Evolutionary conservation across 2,888 invertebrate species (phyloP).

Genomic region (Athrips mouffetella): DNA sequence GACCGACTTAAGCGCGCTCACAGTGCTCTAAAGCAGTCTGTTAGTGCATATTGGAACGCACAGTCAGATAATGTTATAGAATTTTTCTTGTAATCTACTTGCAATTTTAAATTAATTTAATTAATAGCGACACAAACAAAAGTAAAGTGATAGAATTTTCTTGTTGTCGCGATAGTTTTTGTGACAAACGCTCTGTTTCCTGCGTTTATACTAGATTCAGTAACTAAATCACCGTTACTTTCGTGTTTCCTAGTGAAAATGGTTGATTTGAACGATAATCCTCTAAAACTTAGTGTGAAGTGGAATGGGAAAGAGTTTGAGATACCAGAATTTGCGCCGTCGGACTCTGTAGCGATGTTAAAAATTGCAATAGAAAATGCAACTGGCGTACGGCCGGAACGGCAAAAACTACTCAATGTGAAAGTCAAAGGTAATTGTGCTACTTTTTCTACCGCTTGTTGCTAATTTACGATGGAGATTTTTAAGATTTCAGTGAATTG

Average conservation of each 20-base stretch:
- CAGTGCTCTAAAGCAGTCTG: no score
- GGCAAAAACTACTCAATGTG: conserved; percentile 95
- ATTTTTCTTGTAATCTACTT: not conserved
- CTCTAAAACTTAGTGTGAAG: conserved; percentile 84
- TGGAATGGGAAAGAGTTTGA: conserved; percentile 96
- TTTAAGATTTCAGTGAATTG: not conserved
- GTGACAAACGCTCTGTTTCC: not conserved
- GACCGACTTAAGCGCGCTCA: no score
- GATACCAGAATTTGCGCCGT: conserved; percentile 84
- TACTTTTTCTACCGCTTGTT: not conserved
- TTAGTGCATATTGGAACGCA: no score
- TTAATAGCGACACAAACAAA: not conserved
- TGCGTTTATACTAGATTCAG: not conserved
- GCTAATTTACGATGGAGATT: not conserved
- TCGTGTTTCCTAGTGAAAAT: conserved; percentile 43
- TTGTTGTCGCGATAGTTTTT: not conserved
- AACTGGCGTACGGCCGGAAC: conserved; percentile 93
- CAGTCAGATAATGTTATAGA: no score
- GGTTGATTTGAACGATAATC: conserved; percentile 70
- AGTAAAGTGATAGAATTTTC: not conserved
- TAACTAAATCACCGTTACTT: conserved; percentile 29
- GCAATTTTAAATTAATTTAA: not conserved
- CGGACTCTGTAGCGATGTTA: conserved; percentile 88
- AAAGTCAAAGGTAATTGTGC: conserved; percentile 88
- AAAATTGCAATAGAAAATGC: conserved; percentile 91